Percentiles rank a stretch among this genome's conserved stretches.
Conservation (phyloP, 2,888 invertebrate species). For the Stenoptilia bipunctidactyla region DNA sequence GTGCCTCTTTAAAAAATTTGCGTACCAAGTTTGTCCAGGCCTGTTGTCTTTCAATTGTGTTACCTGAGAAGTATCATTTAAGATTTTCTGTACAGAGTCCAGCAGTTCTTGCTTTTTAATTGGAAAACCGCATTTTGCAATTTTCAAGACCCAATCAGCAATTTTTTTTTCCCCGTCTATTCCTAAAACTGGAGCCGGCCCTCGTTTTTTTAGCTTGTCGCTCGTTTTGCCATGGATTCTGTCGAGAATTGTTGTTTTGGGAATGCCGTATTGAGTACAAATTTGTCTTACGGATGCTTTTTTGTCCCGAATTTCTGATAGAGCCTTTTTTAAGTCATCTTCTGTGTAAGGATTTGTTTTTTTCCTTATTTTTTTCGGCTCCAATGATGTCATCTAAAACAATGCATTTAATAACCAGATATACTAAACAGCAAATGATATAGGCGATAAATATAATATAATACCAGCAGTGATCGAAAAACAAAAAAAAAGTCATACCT, state of each 20-base stretch:
- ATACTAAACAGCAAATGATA: too few species aligned
- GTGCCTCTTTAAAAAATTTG: constrained; percentile 7
- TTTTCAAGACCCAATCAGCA: constrained; percentile 11
- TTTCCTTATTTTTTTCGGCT: too few species aligned
- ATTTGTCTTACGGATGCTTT: not conserved
- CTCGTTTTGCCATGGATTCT: constrained; percentile 6
- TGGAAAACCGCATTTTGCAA: constrained; percentile 7
- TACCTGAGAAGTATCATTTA: constrained; percentile 1
- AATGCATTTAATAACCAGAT: too few species aligned
- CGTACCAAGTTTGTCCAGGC: constrained; percentile 10
- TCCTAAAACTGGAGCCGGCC: constrained; percentile 15
- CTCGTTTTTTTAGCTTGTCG: constrained; percentile 11
- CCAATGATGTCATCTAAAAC: too few species aligned
- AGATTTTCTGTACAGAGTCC: constrained; percentile 1
- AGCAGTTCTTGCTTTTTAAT: constrained; percentile 7
- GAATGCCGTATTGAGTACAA: constrained; percentile 5
- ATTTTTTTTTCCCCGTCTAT: constrained; percentile 14
- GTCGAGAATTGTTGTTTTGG: constrained; percentile 10
- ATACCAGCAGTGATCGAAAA: too few species aligned
- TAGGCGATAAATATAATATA: too few species aligned
- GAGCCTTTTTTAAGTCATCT: too few species aligned
- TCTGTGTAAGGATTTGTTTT: too few species aligned
- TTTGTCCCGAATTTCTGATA: not conserved
- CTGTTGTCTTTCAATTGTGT: constrained; percentile 7
- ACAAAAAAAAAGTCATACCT: too few species aligned